A percentile compares a stretch with the other conserved stretches of the same genome.
Conservation (phyloP, 1,140 invertebrate genomes). For the Lepidostoma basale region DNA sequence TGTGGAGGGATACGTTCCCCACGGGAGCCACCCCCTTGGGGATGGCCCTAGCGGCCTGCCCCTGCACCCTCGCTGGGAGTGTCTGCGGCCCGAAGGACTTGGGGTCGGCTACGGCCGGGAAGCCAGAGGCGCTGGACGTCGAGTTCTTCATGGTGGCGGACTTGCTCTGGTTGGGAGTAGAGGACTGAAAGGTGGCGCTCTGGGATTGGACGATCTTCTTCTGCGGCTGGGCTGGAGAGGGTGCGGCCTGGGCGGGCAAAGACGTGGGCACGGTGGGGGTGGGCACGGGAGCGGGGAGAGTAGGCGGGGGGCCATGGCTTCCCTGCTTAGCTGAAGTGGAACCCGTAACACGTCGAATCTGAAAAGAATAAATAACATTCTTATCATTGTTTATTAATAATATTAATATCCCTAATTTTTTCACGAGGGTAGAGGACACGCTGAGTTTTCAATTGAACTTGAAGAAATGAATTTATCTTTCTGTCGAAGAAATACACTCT, state of each 20-base stretch:
- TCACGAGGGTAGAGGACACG: too few species aligned
- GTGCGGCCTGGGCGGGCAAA: conserved; percentile 67
- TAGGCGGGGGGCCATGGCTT: conserved; percentile 63
- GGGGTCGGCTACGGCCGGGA: conserved; percentile 59
- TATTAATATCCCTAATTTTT: too few species aligned
- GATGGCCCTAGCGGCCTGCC: conserved; percentile 52
- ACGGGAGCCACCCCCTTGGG: conserved; percentile 60
- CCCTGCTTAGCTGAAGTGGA: conserved; percentile 50
- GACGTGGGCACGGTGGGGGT: conserved; percentile 59
- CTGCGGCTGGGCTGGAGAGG: conserved; percentile 58
- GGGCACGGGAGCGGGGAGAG: conserved; percentile 69
- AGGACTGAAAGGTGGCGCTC: conserved; percentile 53
- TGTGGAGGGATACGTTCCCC: conserved; percentile 80
- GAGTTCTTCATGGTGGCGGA: conserved; percentile 58
- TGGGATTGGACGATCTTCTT: conserved; percentile 61
- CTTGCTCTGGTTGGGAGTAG: conserved; percentile 48
- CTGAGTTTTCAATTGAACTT: too few species aligned
- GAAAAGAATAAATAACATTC: too few species aligned
- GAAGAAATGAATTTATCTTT: too few species aligned
- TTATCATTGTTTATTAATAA: too few species aligned
- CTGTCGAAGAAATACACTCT: too few species aligned
- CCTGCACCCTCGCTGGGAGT: conserved; percentile 48
- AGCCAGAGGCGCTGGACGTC: conserved; percentile 61
- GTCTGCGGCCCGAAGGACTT: conserved; percentile 62
- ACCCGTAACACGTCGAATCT: conserved; percentile 59